Evolutionary conservation across 2,113 vertebrate species (phyloP), one percentile per base, ranked within the genome.

Genomic region (Neomonachus schauinslandi): DNA sequence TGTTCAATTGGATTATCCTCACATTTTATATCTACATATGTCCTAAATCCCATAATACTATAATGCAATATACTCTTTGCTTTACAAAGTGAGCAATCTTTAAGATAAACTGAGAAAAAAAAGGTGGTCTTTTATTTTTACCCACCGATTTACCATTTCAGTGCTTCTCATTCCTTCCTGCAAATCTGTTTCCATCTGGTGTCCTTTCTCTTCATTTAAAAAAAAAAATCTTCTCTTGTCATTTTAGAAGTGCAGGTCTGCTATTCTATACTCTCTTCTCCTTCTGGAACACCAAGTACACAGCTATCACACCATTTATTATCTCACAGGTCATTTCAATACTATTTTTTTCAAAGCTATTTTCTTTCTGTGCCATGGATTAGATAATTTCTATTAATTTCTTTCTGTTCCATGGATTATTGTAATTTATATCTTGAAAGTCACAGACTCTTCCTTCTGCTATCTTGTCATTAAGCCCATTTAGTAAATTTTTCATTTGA

Each of bases 1-100:
- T 61, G 21, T 24, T 53, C 8, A 53, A 0, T 21, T 28, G 19
- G 15, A 51, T 71, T 53, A 86, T 63, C 71, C 8, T 14, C 28
- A 31, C 53, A 63, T 63, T 61, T 94, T 79, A 55, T 71, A 63
- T 42, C 15, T 53, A 53, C 2, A 4, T 51, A 63, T 76, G 33
- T 89, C 87, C 61, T 80, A 71, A 79, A 92, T 86, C 33, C 13
- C 14, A 39, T 69, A 63, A 72, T 26, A 26, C 10, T 72, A 28
- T 80, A 71, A 21, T 69, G 76, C 14, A 67, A 31, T 55, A 81
- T 36, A 77, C 0, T 84, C 28, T 61, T 79, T 53, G 26, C 39
- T 84, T 89, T 61, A 79, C 63, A 59, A 49, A 84, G 76, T 96
- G 57, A 93, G 11, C 7, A 89, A n/a, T 84, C 61, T 89, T 90